Conservation (phyloP, 2,113 vertebrate genomes). For the Nycticebus coucang region DNA sequence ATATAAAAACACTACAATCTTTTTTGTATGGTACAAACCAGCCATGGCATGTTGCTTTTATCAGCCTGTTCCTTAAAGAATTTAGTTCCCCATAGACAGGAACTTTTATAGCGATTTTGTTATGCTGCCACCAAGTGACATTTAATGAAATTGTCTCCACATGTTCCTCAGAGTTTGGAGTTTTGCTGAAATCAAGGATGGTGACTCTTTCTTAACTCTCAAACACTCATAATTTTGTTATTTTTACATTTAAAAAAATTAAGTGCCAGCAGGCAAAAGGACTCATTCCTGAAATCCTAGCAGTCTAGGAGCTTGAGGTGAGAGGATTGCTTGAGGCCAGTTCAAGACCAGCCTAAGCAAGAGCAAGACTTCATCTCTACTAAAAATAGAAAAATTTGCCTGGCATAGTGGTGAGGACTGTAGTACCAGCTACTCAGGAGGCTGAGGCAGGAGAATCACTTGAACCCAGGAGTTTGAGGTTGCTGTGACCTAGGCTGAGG, state of each 20-base stretch:
- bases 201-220: neutral
- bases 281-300: no score
- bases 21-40: neutral
- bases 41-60: neutral
- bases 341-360: no score
- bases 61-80: neutral
- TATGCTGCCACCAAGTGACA: slow-evolving; percentile 70
- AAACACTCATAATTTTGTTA: neutral
- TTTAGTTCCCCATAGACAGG: neutral
- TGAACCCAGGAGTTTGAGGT: no score
- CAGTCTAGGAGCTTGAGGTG: no score
- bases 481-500: no score
- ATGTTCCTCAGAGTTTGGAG: neutral
- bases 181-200: neutral
- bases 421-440: no score
- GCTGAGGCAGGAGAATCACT: no score
- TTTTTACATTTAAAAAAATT: slow-evolving; percentile 1
- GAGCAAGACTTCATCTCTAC: no score
- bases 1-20: neutral
- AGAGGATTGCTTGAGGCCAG: no score
- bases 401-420: no score
- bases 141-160: slow-evolving; percentile 4
- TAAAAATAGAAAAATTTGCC: no score
- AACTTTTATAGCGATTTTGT: slow-evolving; percentile 49
- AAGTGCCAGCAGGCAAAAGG: no score